Evolutionary conservation across 64 coral and sea anemone genomes (phyloP), one percentile per base, ranked within the genome.

Genomic region (Dendrophyllia cribrosa): DNA sequence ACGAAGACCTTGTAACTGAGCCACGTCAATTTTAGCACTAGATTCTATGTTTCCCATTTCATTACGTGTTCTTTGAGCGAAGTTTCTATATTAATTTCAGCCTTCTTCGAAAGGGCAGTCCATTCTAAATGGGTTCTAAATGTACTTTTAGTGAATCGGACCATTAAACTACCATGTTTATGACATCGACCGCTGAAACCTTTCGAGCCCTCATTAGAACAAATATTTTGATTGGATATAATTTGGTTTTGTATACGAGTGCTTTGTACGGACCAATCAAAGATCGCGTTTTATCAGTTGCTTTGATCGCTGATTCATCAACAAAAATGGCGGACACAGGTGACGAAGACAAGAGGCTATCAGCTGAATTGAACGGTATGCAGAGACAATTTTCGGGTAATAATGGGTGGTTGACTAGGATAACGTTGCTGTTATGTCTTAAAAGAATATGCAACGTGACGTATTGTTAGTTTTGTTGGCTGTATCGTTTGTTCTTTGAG

Each of bases 41-140:
- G 95, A 92, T 74, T 92, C 91, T 14, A 93, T 62, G 68, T 96
- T 96, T 79, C 95, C 95, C 95, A 96, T 96, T 43, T 51, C 63
- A 72, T 70, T 51, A 72, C 12, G 66, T 26, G 11, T 11, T 24
- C 47, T 45, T 9, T 70, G 62, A n/a, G 12, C 19, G 13, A 15
- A 55, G 51, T 51, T 23, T 34, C 63, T 1, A 4, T 7, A 11
- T 24, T 44, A 21, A 15, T 47, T 43, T 3, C 43, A 4, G 55
- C 4, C 43, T 22, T 49, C 50, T 22, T 2, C 3, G 23, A 74
- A 14, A 47, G 43, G 13, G 11, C n/a, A 34, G 34, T 34, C 34
- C 34, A 34, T 34, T 34, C 34, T 34, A 2, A 34, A 34, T 34
- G 34, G 0, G 2, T 34, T 34, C 34, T 34, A 2, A 34, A 34